Conservation (phyloP, 2,797 vertebrate genomes). For the Eutrigla gurnardus region DNA sequence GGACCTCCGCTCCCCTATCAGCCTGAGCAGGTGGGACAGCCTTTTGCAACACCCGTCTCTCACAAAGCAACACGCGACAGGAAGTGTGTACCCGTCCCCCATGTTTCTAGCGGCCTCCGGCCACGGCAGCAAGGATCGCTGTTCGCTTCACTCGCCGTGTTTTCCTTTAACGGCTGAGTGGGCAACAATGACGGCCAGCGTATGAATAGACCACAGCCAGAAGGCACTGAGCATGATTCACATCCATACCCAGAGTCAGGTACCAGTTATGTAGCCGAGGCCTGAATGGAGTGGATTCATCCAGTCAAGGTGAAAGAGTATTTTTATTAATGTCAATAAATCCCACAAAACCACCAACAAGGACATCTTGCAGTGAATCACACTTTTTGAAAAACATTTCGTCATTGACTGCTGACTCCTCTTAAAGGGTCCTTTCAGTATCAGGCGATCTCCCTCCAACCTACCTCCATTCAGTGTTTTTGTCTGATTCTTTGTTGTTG, state of each 20-base stretch:
- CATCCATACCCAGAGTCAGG: background rate
- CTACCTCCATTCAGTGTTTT: too few species aligned
- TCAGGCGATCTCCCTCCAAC: too few species aligned
- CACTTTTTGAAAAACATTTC: too few species aligned
- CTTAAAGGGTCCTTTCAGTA: too few species aligned
- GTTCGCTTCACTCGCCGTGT: background rate
- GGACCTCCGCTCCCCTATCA: conserved; percentile 88
- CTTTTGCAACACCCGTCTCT: conserved; percentile 50
- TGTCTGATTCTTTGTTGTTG: too few species aligned
- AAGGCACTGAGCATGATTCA: background rate
- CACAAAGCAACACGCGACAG: background rate
- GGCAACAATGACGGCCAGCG: background rate
- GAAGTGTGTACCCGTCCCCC: too few species aligned
- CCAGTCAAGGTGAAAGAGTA: background rate
- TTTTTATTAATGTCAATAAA: background rate
- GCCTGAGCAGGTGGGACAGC: conserved; percentile 84
- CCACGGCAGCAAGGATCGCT: background rate
- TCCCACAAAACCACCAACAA: background rate
- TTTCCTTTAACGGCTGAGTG: conserved; percentile 30
- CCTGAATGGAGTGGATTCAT: background rate
- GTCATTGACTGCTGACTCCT: too few species aligned
- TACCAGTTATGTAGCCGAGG: conserved; percentile 11
- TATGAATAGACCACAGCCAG: conserved; percentile 22
- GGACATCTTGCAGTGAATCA: too few species aligned
- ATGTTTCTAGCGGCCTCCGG: too few species aligned